These are phyloP conservation scores for Drosophila buzzatii DNA, from an alignment of 2,888 invertebrate genomes.

Conservation along the genomic window DNA sequence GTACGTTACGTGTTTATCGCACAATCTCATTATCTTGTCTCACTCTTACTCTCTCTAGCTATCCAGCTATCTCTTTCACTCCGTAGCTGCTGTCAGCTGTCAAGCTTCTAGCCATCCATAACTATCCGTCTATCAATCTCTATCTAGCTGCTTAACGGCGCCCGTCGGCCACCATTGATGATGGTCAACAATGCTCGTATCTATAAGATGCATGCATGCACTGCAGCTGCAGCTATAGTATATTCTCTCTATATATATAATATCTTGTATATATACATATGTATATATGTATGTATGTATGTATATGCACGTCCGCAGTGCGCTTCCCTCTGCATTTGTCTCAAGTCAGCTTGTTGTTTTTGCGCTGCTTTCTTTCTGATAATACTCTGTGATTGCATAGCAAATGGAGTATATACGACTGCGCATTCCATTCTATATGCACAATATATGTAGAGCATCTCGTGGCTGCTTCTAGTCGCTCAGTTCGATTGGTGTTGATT, in stretches of 20 bases:
- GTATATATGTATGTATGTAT: conserved; percentile 5
- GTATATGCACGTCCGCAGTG: background rate
- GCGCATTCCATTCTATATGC: too few relatives aligned
- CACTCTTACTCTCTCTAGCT: background rate
- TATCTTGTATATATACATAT: conserved; percentile 4
- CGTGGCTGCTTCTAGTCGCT: background rate
- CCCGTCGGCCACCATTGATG: conserved; percentile 41
- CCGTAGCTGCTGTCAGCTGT: background rate
- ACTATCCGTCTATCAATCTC: conserved; percentile 68
- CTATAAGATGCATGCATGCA: conserved; percentile 42
- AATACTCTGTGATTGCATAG: background rate
- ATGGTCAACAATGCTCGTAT: conserved; percentile 41
- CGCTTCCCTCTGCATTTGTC: conserved; percentile 11
- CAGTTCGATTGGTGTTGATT: conserved; percentile 56
- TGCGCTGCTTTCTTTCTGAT: conserved; percentile 6
- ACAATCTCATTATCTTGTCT: conserved; percentile 30
- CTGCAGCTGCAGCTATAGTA: conserved; percentile 5
- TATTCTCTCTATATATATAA: background rate
- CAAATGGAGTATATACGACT: background rate
- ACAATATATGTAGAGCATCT: background rate
- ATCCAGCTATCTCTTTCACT: background rate
- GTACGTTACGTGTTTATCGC: conserved; percentile 44
- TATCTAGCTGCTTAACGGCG: conserved; percentile 56
- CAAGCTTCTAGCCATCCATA: conserved; percentile 31
- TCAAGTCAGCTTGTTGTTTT: conserved; percentile 22